Evolutionary conservation across 1,140 invertebrate genomes (phyloP).

Genomic region (Brevipalpus yothersi): DNA sequence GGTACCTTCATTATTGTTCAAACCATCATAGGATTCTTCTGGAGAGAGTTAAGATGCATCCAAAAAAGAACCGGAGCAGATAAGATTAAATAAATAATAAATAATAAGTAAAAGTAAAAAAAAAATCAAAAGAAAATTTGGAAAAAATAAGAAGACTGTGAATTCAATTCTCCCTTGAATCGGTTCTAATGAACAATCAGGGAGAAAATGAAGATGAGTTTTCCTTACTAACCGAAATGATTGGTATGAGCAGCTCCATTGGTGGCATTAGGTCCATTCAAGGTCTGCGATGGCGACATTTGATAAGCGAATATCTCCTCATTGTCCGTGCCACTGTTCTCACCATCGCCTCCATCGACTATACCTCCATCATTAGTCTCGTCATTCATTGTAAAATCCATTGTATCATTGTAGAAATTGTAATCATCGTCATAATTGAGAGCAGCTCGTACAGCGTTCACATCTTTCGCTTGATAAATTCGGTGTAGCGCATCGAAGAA

Average conservation of each 20-base stretch:
- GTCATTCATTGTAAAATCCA: conserved; percentile 5
- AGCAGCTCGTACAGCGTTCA: conserved; percentile 2
- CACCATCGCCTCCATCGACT: neutral
- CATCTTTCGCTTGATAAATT: conserved; percentile 10
- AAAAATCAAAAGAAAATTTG: too few species aligned
- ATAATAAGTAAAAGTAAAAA: too few species aligned
- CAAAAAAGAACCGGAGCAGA: too few species aligned
- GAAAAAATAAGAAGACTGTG: too few species aligned
- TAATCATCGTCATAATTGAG: conserved; percentile 9
- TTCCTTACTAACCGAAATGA: too few species aligned
- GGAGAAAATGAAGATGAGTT: too few species aligned
- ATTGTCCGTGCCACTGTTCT: conserved; percentile 2
- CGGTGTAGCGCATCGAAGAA: conserved; percentile 10
- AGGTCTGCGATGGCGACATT: conserved; percentile 5
- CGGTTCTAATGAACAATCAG: too few species aligned
- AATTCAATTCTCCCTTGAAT: too few species aligned
- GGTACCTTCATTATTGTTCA: too few species aligned
- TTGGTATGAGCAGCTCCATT: neutral
- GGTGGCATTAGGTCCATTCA: neutral
- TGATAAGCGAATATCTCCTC: conserved; percentile 8
- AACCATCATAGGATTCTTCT: too few species aligned
- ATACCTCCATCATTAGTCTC: conserved; percentile 1
- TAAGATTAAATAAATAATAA: too few species aligned
- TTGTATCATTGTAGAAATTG: conserved; percentile 4
- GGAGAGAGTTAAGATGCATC: too few species aligned